Conservation (phyloP, 2,113 vertebrate genomes). For the Hylia prasina region DNA sequence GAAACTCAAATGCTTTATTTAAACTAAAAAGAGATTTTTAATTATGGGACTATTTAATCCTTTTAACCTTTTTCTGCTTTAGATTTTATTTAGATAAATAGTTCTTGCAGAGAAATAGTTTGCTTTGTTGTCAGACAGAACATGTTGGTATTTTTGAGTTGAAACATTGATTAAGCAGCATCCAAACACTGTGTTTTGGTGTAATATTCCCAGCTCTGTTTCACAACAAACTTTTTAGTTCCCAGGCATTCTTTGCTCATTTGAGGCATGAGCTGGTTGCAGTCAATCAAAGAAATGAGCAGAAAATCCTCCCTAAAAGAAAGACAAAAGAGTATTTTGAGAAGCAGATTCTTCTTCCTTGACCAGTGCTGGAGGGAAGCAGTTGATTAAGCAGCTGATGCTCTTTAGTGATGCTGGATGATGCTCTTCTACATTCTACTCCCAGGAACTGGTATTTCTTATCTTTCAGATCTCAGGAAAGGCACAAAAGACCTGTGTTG, state of each 20-base stretch:
- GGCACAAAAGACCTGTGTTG: not conserved
- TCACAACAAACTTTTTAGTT: not conserved
- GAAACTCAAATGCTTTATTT: not conserved
- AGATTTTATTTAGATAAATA: not conserved
- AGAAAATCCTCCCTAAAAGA: not conserved
- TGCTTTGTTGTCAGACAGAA: conserved; percentile 6
- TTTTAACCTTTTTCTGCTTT: not conserved
- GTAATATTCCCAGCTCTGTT: not conserved
- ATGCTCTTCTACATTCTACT: not conserved
- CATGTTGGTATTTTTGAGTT: not conserved
- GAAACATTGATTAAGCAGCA: not conserved
- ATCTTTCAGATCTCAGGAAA: not conserved
- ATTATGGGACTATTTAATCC: not conserved
- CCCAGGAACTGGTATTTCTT: not conserved
- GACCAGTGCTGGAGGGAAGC: not conserved
- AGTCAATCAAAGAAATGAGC: not conserved
- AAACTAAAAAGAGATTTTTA: not conserved
- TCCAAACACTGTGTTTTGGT: not conserved
- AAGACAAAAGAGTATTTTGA: not conserved
- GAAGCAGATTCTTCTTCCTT: not conserved
- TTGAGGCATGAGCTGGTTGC: not conserved
- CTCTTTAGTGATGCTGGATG: not conserved
- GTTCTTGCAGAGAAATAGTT: not conserved
- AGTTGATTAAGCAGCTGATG: not conserved
- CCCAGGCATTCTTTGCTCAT: not conserved